These are phyloP conservation scores for Orchesella cincta DNA, from an alignment of 1,140 invertebrate genomes.

Conservation along the genomic window DNA sequence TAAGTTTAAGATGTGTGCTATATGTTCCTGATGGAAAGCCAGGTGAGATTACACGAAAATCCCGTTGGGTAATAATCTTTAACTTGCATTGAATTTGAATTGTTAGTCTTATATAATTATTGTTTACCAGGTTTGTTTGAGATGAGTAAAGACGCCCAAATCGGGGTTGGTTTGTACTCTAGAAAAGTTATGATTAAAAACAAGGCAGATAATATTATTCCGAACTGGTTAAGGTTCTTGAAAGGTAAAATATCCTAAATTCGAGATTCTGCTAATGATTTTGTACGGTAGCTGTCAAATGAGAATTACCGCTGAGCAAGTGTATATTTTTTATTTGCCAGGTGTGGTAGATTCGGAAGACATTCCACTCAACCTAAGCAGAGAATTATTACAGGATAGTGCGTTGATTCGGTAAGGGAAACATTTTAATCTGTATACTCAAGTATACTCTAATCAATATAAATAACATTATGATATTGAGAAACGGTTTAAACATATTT, in stretches of 20 bases:
- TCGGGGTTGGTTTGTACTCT: constrained; percentile 85
- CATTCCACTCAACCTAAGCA: constrained; percentile 93
- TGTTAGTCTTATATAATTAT: constrained; percentile 6
- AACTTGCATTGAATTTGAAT: too few relatives aligned
- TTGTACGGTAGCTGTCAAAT: too few relatives aligned
- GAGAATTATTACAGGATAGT: constrained; percentile 93
- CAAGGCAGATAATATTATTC: constrained; percentile 85
- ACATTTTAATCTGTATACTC: not conserved
- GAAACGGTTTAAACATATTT: constrained; percentile 24
- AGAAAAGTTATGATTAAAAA: constrained; percentile 86
- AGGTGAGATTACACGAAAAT: constrained; percentile 53
- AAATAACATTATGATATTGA: not conserved
- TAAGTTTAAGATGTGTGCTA: constrained; percentile 85
- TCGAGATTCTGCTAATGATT: constrained; percentile 51
- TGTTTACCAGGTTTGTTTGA: constrained; percentile 73
- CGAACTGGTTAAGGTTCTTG: constrained; percentile 91
- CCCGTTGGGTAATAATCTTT: constrained; percentile 11
- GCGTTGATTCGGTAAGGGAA: constrained; percentile 75
- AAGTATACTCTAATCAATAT: not conserved
- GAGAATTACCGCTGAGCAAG: constrained; percentile 4
- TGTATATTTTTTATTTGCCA: constrained; percentile 54
- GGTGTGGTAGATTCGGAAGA: constrained; percentile 97
- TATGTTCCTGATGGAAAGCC: constrained; percentile 92
- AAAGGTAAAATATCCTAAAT: constrained; percentile 66
- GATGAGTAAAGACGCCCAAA: constrained; percentile 76